These are phyloP conservation scores for Xylocopa sonorina DNA, from an alignment of 1,140 invertebrate genomes.

Conservation along the genomic window DNA sequence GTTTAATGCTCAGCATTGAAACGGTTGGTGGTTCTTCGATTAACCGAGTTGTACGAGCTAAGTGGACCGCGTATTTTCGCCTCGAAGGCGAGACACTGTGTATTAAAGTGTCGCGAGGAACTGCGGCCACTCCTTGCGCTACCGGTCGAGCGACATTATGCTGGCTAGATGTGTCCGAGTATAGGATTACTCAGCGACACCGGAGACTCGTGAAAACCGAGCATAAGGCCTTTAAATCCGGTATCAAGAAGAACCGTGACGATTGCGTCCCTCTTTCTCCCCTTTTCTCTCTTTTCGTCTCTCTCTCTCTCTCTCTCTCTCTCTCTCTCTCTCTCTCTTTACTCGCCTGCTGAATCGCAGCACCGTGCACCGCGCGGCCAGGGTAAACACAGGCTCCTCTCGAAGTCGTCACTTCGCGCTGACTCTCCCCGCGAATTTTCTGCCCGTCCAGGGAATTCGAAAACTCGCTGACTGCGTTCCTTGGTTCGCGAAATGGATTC, in stretches of 20 bases:
- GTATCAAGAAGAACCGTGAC: constrained; percentile 59
- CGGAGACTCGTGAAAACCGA: constrained; percentile 78
- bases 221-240: constrained; percentile 71
- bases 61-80: no score
- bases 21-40: no score
- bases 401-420: neutral
- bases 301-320: no score
- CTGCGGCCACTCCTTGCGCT: constrained; percentile 57
- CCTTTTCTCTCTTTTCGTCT: no score
- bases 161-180: constrained; percentile 69
- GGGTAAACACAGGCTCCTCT: constrained; percentile 24
- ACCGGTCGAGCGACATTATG: constrained; percentile 74
- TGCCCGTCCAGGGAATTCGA: neutral
- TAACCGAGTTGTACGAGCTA: no score
- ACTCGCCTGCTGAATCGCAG: no score
- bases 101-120: constrained; percentile 29
- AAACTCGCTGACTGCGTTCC: neutral
- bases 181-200: constrained; percentile 77
- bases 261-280: constrained; percentile 51
- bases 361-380: neutral
- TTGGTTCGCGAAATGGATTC: no score
- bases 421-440: neutral
- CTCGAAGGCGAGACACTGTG: no score
- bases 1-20: no score
- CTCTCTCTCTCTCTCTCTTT: no score